Base-by-base conservation (phyloP, 2,888 invertebrate genomes). In the Brachypterus glaber region DNA sequence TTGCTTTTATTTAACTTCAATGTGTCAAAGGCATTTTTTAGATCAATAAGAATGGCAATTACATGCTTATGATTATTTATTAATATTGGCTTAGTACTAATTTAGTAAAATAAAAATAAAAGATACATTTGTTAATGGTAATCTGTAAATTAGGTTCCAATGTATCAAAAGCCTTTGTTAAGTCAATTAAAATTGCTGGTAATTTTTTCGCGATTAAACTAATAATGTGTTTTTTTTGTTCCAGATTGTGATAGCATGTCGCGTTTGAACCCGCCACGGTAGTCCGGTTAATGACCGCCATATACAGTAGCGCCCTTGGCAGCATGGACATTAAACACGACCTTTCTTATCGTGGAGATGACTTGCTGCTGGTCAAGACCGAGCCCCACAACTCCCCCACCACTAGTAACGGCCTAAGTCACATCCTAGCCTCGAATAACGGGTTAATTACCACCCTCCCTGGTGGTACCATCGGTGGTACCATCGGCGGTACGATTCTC, bases 241-340 rank as follows among this genome's bases (percentile, higher is more conserved):
- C n/a, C 57, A 62, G 60, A 57, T 60, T 54, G 55, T 55, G 58
- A 52, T 59, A 62, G 50, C 46, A 60, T 60, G 60, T 54, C 59
- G 57, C 58, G 59, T 52, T 54, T 56, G 49, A 53, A 53, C 51
- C 41, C 24, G 35, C 45, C 45, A 39, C 45, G 37, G 35, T 48
- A 51, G 46, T 45, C 48, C 49, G 48, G 53, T 53, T 49, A 50
- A 57, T 51, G 53, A 52, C 55, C 45, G 54, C 53, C 54, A 53
- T 52, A 49, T 56, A 49, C 49, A 52, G 50, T 47, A 47, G 43
- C 46, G 39, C 45, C 44, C 35, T 26, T 36, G 40, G 43, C 45
- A 51, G 58, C 53, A 76, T 76, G 76, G 76, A 76, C 64, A 63
- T 77, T 63, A 76, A 76, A 62, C 76, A 75, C 71, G 77, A 76